A percentile compares a stretch with the other conserved stretches of the same genome.
These are phyloP conservation scores for Scaptomyza caliginosa DNA, from an alignment of 2,888 invertebrate species.

Conservation along the genomic window DNA sequence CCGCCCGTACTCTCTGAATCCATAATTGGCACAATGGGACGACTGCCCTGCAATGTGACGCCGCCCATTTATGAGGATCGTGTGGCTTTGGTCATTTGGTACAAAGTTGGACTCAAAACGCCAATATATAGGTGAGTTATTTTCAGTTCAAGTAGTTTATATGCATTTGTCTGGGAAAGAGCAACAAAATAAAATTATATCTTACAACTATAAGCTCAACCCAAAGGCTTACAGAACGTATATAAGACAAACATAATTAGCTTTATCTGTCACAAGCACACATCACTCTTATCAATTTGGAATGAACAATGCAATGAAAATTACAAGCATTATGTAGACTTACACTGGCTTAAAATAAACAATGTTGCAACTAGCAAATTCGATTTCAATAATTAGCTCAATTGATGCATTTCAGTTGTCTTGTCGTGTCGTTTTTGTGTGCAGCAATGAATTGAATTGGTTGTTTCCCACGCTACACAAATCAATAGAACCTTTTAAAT, in stretches of 20 bases:
- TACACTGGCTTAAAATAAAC: background rate
- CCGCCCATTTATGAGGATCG: conserved; percentile 83
- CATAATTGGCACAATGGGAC: conserved; percentile 83
- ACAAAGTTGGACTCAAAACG: conserved; percentile 83
- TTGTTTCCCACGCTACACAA: background rate
- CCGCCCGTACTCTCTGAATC: conserved; percentile 83
- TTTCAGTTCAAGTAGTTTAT: no score
- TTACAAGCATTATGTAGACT: background rate
- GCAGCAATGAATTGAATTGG: conserved; percentile 8
- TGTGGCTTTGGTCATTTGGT: conserved; percentile 84
- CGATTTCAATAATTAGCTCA: conserved; percentile 2
- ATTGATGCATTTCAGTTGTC: conserved; percentile 1
- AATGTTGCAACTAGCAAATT: background rate
- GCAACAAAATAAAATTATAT: background rate
- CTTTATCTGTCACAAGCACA: background rate
- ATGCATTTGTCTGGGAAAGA: background rate
- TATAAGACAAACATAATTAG: background rate
- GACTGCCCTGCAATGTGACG: conserved; percentile 84
- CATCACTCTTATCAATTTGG: background rate
- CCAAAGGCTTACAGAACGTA: background rate
- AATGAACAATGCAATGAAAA: background rate
- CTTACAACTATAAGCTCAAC: background rate
- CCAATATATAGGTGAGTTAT: conserved; percentile 84
- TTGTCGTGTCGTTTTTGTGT: background rate
- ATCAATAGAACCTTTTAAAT: conserved; percentile 15